Conservation (phyloP, 2,113 vertebrate genomes). For the Hippocampus comes region DNA sequence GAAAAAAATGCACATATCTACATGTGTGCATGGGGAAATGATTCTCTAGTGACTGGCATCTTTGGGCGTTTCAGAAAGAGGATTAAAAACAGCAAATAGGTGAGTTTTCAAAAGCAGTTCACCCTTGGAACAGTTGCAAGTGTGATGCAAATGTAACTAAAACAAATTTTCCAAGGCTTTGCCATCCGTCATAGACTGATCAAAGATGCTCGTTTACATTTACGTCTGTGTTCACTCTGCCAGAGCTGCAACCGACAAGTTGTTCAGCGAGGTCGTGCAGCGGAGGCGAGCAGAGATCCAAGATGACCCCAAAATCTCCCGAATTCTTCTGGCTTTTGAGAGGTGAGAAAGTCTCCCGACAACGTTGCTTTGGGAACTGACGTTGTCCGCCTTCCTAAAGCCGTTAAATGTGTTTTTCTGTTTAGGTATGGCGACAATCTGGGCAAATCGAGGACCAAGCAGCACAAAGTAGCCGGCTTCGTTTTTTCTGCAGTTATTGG, state of each 20-base stretch:
- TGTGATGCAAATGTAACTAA: too few species aligned
- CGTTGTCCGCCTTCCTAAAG: neutral
- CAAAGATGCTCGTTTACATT: neutral
- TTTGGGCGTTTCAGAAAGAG: too few species aligned
- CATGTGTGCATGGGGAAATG: too few species aligned
- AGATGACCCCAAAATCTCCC: constrained; percentile 72
- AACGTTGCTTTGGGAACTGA: neutral
- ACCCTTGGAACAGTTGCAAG: too few species aligned
- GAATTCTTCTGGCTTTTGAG: constrained; percentile 82
- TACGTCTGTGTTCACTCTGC: neutral
- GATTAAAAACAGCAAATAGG: too few species aligned
- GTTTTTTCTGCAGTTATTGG: constrained; percentile 90
- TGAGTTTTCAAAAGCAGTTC: too few species aligned
- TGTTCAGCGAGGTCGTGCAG: constrained; percentile 79
- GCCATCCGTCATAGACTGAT: neutral
- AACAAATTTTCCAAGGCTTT: neutral
- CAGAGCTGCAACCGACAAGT: constrained; percentile 87
- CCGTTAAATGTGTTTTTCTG: neutral
- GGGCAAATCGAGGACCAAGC: constrained; percentile 54
- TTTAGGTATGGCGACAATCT: constrained; percentile 73
- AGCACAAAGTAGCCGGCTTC: constrained; percentile 74
- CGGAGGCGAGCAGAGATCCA: constrained; percentile 80
- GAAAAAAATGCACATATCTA: too few species aligned
- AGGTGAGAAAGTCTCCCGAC: constrained; percentile 50
- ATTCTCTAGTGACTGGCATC: too few species aligned